Evolutionary conservation across 2,888 invertebrate genomes (phyloP).

Genomic region (Tupiocoris notatus): DNA sequence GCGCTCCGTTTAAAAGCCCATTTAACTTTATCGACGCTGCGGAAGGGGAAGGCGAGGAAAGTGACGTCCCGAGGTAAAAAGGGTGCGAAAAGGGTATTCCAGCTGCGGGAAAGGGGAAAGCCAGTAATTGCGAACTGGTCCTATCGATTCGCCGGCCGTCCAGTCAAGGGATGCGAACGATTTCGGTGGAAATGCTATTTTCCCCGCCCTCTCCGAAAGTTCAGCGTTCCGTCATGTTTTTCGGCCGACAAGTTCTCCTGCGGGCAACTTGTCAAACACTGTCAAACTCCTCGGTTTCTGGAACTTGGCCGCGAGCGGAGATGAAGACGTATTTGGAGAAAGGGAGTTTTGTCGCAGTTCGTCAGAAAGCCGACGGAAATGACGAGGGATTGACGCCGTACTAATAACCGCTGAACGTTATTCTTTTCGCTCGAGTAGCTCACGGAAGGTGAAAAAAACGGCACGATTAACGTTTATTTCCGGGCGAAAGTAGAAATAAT

Average conservation of each 20-base stretch:
- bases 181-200: background rate
- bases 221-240: background rate
- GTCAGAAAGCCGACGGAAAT: too few relatives aligned
- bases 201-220: background rate
- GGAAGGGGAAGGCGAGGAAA: background rate
- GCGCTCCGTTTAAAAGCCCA: constrained; percentile 37
- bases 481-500: too few relatives aligned
- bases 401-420: too few relatives aligned
- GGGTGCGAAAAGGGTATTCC: background rate
- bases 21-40: constrained; percentile 37
- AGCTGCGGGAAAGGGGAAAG: background rate
- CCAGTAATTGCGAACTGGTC: constrained; percentile 34
- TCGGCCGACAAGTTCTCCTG: background rate
- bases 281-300: background rate
- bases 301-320: background rate
- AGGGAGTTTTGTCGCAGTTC: too few relatives aligned
- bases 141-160: constrained; percentile 20
- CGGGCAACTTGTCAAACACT: background rate
- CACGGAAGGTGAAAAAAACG: too few relatives aligned
- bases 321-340: background rate
- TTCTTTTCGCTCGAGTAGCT: too few relatives aligned
- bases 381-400: too few relatives aligned
- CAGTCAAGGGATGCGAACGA: background rate
- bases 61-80: background rate
- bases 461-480: too few relatives aligned